These are phyloP conservation scores for Drosophila nasuta DNA, from an alignment of 1,140 invertebrate genomes.

Conservation along the genomic window DNA sequence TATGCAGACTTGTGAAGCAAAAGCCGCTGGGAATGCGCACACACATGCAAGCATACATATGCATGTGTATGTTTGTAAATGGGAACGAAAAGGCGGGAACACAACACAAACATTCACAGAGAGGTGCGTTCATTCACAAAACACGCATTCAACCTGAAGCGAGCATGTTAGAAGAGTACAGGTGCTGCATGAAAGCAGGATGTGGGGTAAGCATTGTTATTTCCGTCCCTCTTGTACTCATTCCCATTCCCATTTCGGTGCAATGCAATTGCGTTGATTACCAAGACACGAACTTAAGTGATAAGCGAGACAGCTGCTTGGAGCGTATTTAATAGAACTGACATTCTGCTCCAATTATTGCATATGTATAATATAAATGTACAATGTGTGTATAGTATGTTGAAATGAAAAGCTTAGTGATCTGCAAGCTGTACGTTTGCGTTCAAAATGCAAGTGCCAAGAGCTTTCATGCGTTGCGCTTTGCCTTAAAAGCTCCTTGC, in stretches of 20 bases:
- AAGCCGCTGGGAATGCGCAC: conserved; percentile 13
- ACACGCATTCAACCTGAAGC: conserved; percentile 14
- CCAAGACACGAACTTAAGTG: not conserved
- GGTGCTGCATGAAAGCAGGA: not conserved
- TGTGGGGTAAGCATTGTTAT: conserved; percentile 11
- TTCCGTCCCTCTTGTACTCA: not conserved
- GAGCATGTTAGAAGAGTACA: conserved; percentile 1
- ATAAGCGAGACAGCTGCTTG: not conserved
- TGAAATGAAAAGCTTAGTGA: not conserved
- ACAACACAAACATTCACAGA: conserved; percentile 3
- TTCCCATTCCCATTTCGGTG: not conserved
- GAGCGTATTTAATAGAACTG: not conserved
- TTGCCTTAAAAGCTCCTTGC: conserved; percentile 2
- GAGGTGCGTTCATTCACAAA: conserved; percentile 9
- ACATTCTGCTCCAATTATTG: not conserved
- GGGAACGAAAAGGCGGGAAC: not conserved
- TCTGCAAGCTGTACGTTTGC: not conserved
- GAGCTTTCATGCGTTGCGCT: not conserved
- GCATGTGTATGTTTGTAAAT: conserved; percentile 3
- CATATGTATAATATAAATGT: not conserved
- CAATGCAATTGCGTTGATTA: conserved; percentile 19
- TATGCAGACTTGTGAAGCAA: not conserved
- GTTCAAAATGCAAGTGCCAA: not conserved
- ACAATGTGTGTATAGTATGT: not conserved
- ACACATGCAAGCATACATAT: not conserved